These are phyloP conservation scores for Acrocyrtus sp. DNA, from an alignment of 2,888 invertebrate species.

Conservation along the genomic window DNA sequence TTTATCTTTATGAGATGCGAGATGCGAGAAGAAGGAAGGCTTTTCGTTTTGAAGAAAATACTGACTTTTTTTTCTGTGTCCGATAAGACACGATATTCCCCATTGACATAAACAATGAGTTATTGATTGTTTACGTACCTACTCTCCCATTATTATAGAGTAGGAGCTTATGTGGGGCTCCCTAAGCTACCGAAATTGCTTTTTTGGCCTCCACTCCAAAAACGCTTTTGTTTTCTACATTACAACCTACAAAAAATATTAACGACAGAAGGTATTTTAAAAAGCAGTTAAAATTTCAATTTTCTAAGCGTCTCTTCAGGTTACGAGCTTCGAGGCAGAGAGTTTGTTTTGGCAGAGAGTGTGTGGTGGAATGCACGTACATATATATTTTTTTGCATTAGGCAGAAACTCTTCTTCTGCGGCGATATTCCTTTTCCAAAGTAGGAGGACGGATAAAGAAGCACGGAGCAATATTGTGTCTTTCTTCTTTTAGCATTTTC, in stretches of 20 bases:
- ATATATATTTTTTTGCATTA: too few species aligned
- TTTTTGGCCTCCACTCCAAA: neutral
- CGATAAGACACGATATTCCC: slow-evolving; percentile 34
- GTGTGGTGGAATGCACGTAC: too few species aligned
- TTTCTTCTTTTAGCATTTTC: slow-evolving; percentile 2
- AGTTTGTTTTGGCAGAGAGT: too few species aligned
- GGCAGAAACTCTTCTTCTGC: too few species aligned
- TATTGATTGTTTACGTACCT: slow-evolving; percentile 47
- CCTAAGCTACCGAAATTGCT: neutral
- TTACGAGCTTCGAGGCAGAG: too few species aligned
- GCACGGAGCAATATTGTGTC: neutral
- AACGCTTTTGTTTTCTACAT: neutral
- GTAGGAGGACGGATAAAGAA: neutral
- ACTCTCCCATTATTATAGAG: too few species aligned
- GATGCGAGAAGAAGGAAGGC: slow-evolving; percentile 19
- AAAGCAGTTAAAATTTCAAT: slow-evolving; percentile 35
- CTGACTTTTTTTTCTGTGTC: too few species aligned
- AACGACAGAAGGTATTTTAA: neutral
- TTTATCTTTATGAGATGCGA: slow-evolving; percentile 45
- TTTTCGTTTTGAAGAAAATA: too few species aligned
- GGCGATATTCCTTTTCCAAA: too few species aligned
- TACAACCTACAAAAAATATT: too few species aligned
- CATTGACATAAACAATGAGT: slow-evolving; percentile 41
- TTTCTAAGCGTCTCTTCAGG: neutral
- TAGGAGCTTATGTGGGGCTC: neutral